Conservation (phyloP, 2,797 vertebrate genomes). For the Mionectes olivaceus region DNA sequence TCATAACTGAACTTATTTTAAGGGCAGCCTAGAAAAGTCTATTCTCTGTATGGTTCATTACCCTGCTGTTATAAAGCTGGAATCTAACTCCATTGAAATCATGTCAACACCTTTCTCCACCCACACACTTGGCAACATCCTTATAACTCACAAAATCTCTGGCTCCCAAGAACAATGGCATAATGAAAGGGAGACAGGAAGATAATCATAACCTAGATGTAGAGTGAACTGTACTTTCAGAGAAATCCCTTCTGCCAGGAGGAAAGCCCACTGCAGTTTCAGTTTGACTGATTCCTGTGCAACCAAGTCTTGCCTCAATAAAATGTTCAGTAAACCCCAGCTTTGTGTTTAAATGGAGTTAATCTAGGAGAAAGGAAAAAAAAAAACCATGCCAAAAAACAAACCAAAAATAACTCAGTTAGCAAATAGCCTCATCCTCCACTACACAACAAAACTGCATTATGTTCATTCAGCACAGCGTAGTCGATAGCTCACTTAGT, state of each 20-base stretch:
- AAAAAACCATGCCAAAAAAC: background rate
- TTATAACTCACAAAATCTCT: constrained; percentile 51
- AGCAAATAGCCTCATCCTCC: background rate
- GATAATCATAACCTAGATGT: constrained; percentile 62
- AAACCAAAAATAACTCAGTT: background rate
- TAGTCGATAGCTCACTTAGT: background rate
- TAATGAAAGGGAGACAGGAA: constrained; percentile 67
- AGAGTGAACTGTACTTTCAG: constrained; percentile 51
- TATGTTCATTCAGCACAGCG: background rate
- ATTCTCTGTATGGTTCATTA: constrained; percentile 47
- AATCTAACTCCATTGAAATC: constrained; percentile 58
- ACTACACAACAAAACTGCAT: background rate
- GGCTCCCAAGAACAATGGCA: constrained; percentile 60
- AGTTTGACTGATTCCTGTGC: constrained; percentile 36
- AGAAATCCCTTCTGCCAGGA: constrained; percentile 45
- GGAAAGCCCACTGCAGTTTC: constrained; percentile 73
- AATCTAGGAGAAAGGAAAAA: background rate
- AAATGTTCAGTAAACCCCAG: constrained; percentile 10
- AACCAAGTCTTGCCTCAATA: constrained; percentile 4
- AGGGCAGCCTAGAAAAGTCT: background rate
- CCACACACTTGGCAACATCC: constrained; percentile 58
- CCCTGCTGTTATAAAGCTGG: constrained; percentile 23
- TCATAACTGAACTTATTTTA: constrained; percentile 26
- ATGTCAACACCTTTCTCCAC: constrained; percentile 65
- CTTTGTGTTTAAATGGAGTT: background rate